A percentile compares a stretch with the other conserved stretches of the same genome.
Conservation (phyloP, 2,888 invertebrate genomes). For the Folsomia candida region DNA sequence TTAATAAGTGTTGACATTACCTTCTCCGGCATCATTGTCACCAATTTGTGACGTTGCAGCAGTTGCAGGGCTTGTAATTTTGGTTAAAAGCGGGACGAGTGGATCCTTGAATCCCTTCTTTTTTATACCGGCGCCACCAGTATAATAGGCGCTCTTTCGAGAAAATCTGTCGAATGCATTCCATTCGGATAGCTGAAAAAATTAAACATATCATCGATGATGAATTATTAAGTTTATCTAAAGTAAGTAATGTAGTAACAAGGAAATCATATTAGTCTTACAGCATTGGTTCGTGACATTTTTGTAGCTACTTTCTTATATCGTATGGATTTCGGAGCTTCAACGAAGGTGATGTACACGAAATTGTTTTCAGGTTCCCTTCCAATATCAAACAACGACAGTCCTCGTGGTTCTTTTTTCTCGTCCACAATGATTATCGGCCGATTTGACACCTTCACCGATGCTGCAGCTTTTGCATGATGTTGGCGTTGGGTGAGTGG, state of each 20-base stretch:
- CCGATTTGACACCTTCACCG: not conserved
- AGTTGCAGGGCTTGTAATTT: no score
- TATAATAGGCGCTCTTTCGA: not conserved
- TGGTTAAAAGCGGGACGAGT: no score
- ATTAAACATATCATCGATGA: not conserved
- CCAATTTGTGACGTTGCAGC: no score
- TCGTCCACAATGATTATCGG: slow-evolving; percentile 6
- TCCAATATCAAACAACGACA: slow-evolving; percentile 1
- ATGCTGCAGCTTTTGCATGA: not conserved
- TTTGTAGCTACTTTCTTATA: not conserved
- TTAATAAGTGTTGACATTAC: no score
- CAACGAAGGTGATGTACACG: not conserved
- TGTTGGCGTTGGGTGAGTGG: not conserved
- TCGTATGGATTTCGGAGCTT: not conserved
- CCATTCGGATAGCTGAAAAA: slow-evolving; percentile 9
- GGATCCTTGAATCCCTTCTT: not conserved
- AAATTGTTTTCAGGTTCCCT: slow-evolving; percentile 7
- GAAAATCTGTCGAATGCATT: not conserved
- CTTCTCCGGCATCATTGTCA: no score
- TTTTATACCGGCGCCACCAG: not conserved
- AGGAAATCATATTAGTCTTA: not conserved
- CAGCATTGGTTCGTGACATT: not conserved
- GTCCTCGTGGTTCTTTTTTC: not conserved
- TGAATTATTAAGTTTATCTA: no score
- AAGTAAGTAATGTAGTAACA: not conserved